A percentile compares a stretch with the other conserved stretches of the same genome.
Conservation (phyloP, 2,113 vertebrate species). For the Pristiophorus japonicus region DNA sequence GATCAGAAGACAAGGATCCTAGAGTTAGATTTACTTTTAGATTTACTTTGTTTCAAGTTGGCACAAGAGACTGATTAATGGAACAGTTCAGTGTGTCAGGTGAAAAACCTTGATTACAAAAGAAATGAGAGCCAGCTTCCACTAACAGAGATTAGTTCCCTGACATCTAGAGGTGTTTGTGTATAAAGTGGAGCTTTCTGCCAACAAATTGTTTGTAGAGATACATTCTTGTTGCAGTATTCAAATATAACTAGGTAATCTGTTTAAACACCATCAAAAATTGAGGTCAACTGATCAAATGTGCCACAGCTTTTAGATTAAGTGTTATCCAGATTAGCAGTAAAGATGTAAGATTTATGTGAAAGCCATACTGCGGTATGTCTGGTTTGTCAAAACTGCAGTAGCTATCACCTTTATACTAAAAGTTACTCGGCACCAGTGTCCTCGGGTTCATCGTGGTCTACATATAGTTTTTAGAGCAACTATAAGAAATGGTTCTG, state of each 20-base stretch:
- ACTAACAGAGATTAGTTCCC: neutral
- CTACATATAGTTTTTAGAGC: neutral
- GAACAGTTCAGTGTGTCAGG: neutral
- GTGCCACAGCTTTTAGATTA: neutral
- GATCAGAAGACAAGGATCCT: neutral
- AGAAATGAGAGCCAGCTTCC: neutral
- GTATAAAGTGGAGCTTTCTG: neutral
- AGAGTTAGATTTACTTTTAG: neutral
- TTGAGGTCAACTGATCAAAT: neutral
- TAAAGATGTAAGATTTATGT: neutral
- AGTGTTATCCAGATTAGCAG: neutral
- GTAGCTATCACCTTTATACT: neutral
- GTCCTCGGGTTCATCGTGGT: neutral
- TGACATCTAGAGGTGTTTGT: neutral
- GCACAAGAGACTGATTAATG: neutral
- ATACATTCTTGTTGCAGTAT: neutral
- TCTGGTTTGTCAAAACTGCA: neutral
- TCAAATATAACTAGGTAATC: neutral
- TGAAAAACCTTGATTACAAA: neutral
- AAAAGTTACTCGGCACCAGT: neutral
- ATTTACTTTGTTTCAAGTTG: neutral
- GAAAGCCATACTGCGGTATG: neutral
- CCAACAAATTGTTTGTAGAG: neutral
- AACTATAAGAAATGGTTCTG: neutral
- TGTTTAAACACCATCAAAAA: neutral